Base-by-base conservation (phyloP, 2,888 invertebrate genomes). In the Aphidoletes aphidimyza region DNA sequence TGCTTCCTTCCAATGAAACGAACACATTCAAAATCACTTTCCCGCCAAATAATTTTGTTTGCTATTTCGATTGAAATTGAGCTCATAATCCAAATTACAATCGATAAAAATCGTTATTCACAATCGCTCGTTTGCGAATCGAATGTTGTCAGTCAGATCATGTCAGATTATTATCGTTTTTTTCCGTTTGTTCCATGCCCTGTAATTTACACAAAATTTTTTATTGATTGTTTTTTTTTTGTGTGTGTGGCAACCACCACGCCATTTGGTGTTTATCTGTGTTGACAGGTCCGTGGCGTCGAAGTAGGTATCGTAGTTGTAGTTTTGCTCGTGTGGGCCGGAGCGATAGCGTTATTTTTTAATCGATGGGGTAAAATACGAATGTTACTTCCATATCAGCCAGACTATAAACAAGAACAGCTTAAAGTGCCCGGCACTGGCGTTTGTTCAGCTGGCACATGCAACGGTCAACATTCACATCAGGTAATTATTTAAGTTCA, bases 281-380 rank as follows among this genome's bases (percentile, higher is more conserved):
- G 85, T 89, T 88, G 59, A n/a, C 91, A 96, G 94, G 96, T 97
- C 88, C 93, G 96, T 87, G 96, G 96, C 84, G 96, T 97, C 87
- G 97, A 97, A 91, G 95, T 97, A 87, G 96, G 96, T 86, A 96
- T 97, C 88, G 96, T 96, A 85, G 93, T 95, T 42, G 90, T 96
- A 88, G 96, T 96, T 85, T 91, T 96, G 86, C 91, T 95, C 88
- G 94, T 96, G 54, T 96, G 96, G 96, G 93, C 95, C 30, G 95
- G 94, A n/a, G 96, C 96, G 36, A 96, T 96, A 87, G 94, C 95
- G 0, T 90, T 96, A 85, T 96, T 96, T 91, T 96, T 96, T 91
- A 95, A 96, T 89, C 93, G 96, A 85, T 96, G 95, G 96, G 96
- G 96, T 85, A 96, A 96, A 91, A 96, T 96, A 86, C 93, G 97